These are phyloP conservation scores for Nannobrachium achirus DNA, from an alignment of 2,113 vertebrate genomes.

Conservation along the genomic window DNA sequence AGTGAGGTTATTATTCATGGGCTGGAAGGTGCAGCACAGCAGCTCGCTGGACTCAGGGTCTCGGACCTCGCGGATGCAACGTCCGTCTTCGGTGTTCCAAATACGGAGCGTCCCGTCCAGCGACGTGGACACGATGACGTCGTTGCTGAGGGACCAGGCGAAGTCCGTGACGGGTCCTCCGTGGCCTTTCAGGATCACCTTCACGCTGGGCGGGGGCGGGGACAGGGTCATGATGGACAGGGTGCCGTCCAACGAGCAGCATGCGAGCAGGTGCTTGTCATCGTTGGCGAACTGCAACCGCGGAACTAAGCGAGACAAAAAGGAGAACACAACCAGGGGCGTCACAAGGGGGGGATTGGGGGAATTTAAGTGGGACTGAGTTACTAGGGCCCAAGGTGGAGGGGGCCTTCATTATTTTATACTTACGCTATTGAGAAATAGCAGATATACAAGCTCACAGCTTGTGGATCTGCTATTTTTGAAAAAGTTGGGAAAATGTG, in stretches of 20 bases:
- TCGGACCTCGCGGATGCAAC: conserved; percentile 90
- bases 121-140: conserved; percentile 92
- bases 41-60: conserved; percentile 90
- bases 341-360: too few species aligned
- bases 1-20: conserved; percentile 95
- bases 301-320: conserved; percentile 75
- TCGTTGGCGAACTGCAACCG: conserved; percentile 94
- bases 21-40: conserved; percentile 95
- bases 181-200: conserved; percentile 88
- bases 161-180: conserved; percentile 88
- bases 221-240: conserved; percentile 92
- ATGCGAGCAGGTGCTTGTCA: conserved; percentile 92
- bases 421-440: too few species aligned
- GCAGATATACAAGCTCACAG: too few species aligned
- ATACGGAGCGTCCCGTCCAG: conserved; percentile 90
- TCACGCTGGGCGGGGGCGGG: conserved; percentile 86
- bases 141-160: conserved; percentile 95
- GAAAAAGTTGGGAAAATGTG: too few species aligned
- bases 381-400: too few species aligned
- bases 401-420: too few species aligned
- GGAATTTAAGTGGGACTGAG: too few species aligned
- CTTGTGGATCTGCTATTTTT: too few species aligned
- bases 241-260: conserved; percentile 91
- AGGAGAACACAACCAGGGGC: not conserved
- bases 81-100: conserved; percentile 91